Conservation (phyloP, 2,888 invertebrate species). For the Megalurothrips usitatus region DNA sequence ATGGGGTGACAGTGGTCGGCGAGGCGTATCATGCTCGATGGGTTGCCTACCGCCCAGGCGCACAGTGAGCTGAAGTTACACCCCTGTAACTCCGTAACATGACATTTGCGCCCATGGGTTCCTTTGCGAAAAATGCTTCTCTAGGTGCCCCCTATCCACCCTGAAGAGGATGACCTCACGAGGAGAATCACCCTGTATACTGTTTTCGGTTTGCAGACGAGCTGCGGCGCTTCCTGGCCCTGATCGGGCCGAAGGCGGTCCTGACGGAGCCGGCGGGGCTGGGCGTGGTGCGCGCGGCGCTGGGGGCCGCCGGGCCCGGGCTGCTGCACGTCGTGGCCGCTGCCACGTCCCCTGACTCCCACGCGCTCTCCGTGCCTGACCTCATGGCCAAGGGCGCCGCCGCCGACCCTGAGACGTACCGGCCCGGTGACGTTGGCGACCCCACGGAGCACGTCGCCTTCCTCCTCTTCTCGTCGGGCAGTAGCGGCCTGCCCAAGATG, state of each 20-base stretch:
- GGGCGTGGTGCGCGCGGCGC: neutral
- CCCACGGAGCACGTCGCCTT: slow-evolving; percentile 2
- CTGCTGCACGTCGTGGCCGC: neutral
- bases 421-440: neutral
- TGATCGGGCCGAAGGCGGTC: neutral
- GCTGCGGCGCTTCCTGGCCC: neutral
- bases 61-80: no score
- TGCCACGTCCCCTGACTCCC: neutral
- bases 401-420: neutral
- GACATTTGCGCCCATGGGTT: no score
- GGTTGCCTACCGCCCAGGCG: no score
- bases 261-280: neutral
- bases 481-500: slow-evolving; percentile 5
- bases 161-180: no score
- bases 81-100: no score
- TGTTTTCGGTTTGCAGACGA: neutral
- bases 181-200: no score
- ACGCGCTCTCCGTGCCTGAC: neutral
- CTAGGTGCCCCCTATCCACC: no score
- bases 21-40: no score
- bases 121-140: no score
- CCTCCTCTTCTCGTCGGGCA: slow-evolving; percentile 12
- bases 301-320: neutral
- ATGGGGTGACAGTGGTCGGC: no score
- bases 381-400: neutral